Conservation (phyloP, 2,888 invertebrate species). For the Meteorus colon region DNA sequence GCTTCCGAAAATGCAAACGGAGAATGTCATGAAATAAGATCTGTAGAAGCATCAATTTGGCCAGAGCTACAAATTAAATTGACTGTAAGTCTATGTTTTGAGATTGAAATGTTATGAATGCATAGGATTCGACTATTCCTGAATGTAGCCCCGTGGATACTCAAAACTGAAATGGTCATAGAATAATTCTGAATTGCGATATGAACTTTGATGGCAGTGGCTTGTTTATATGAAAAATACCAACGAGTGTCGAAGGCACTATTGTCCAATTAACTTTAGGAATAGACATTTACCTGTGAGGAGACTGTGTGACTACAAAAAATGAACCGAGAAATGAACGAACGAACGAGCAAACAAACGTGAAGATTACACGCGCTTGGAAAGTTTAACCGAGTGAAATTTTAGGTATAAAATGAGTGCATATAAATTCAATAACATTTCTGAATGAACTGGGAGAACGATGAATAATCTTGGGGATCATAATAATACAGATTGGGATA, state of each 20-base stretch:
- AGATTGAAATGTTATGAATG: neutral
- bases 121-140: neutral
- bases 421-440: too few species aligned
- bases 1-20: constrained; percentile 29
- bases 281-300: constrained; percentile 68
- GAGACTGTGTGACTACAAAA: constrained; percentile 66
- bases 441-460: too few species aligned
- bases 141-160: neutral
- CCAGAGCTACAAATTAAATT: neutral
- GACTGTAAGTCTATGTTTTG: neutral
- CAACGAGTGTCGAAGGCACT: constrained; percentile 70
- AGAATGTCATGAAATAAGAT: neutral
- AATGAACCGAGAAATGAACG: neutral
- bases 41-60: neutral
- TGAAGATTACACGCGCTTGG: constrained; percentile 65
- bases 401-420: constrained; percentile 44
- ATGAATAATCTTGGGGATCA: too few species aligned
- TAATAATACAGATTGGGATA: neutral
- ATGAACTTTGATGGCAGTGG: constrained; percentile 62
- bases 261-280: constrained; percentile 72
- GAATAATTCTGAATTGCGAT: constrained; percentile 50
- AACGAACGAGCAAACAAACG: constrained; percentile 54
- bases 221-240: constrained; percentile 58
- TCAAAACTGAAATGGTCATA: neutral
- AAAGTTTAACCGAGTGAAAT: constrained; percentile 64